Evolutionary conservation across 2,113 vertebrate species (phyloP).

Genomic region (Mustela nigripes): DNA sequence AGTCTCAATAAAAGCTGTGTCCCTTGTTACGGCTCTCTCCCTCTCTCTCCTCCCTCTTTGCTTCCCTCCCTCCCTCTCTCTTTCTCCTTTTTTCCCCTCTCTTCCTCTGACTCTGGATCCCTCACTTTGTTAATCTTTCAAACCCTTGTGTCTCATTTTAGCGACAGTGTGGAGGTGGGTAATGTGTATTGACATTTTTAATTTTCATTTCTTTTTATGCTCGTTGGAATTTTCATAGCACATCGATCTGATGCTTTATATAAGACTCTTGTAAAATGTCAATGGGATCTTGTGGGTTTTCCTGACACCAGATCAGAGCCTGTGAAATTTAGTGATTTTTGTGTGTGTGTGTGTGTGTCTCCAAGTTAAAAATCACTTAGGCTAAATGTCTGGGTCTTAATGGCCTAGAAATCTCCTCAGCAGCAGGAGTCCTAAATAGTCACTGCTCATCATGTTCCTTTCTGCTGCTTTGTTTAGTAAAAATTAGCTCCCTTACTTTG

Average conservation of each 20-base stretch:
- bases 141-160: neutral
- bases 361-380: neutral
- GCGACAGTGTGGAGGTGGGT: neutral
- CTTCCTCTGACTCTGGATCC: neutral
- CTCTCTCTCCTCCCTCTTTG: too few species aligned
- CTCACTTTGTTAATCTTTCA: neutral
- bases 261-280: neutral
- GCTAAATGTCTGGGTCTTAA: neutral
- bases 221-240: slow-evolving; percentile 14
- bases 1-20: neutral
- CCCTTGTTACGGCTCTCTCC: neutral
- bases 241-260: neutral
- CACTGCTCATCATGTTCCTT: neutral
- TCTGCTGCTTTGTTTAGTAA: neutral
- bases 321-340: neutral
- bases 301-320: neutral
- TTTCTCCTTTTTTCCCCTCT: neutral
- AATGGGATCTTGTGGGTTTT: neutral
- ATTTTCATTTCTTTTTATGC: slow-evolving; percentile 18
- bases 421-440: neutral
- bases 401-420: neutral
- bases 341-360: neutral
- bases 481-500: neutral
- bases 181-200: neutral
- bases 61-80: neutral